A percentile compares a stretch with the other conserved stretches of the same genome.
These are phyloP conservation scores for Chromobotia macracanthus DNA, from an alignment of 2,797 vertebrate genomes.

Conservation along the genomic window DNA sequence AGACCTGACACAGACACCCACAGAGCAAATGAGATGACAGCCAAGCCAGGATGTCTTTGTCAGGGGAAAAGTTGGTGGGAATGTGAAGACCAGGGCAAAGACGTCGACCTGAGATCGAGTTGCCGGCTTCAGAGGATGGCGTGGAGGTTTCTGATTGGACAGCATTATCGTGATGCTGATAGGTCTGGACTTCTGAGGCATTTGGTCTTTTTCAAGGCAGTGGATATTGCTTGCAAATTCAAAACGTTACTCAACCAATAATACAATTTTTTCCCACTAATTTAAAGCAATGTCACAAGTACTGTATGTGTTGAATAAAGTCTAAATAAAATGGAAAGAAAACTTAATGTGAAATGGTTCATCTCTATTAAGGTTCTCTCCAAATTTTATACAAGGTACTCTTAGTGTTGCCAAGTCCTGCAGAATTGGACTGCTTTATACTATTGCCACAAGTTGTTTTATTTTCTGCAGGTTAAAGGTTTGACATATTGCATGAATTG, in stretches of 20 bases:
- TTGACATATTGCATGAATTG: no score
- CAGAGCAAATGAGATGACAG: conserved; percentile 72
- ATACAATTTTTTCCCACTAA: not conserved
- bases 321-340: not conserved
- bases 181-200: conserved; percentile 49
- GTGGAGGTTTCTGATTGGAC: conserved; percentile 65
- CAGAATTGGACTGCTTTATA: no score
- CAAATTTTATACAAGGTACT: not conserved
- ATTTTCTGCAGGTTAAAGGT: no score
- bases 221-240: conserved; percentile 9
- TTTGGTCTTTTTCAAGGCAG: conserved; percentile 45
- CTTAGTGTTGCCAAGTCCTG: no score
- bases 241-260: not conserved
- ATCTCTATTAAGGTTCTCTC: not conserved
- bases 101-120: conserved; percentile 49
- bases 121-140: conserved; percentile 66
- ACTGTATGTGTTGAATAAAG: not conserved
- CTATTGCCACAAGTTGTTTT: no score
- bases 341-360: no score
- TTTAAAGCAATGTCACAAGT: not conserved
- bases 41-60: conserved; percentile 75
- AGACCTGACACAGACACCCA: conserved; percentile 57
- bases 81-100: conserved; percentile 38
- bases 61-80: conserved; percentile 60
- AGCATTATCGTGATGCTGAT: conserved; percentile 27